These are phyloP conservation scores for Cheilosia grossa DNA, from an alignment of 2,888 invertebrate species.

Conservation along the genomic window DNA sequence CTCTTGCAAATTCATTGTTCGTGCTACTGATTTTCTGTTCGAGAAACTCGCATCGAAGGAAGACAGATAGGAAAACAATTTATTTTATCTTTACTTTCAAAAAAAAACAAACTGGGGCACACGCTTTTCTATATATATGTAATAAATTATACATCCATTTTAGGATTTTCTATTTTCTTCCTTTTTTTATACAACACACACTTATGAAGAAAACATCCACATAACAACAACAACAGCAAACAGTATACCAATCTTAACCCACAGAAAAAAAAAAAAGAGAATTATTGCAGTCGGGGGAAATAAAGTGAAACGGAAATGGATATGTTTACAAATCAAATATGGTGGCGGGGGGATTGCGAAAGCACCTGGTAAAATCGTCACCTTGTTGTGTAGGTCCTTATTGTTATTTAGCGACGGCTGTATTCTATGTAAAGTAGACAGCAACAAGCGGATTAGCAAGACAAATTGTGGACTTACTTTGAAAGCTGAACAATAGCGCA, in stretches of 20 bases:
- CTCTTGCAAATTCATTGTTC: conserved; percentile 57
- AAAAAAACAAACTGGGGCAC: conserved; percentile 74
- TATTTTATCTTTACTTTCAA: conserved; percentile 40
- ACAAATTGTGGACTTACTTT: conserved; percentile 24
- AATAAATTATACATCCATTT: conserved; percentile 58
- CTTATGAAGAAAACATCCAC: conserved; percentile 53
- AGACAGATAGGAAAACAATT: conserved; percentile 52
- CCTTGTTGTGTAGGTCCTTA: conserved; percentile 13
- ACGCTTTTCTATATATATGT: conserved; percentile 77
- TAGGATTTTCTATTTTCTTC: conserved; percentile 6
- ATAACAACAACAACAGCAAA: conserved; percentile 43
- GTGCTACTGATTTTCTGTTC: conserved; percentile 53
- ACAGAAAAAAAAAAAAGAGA: not conserved
- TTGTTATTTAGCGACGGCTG: not conserved
- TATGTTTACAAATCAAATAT: conserved; percentile 32
- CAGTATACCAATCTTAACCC: conserved; percentile 2
- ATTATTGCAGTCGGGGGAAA: not conserved
- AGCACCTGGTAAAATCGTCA: not conserved
- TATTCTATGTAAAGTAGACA: conserved; percentile 14
- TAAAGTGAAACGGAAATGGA: conserved; percentile 13
- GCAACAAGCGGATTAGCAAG: conserved; percentile 42
- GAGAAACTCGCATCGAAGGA: conserved; percentile 33
- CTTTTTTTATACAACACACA: conserved; percentile 37
- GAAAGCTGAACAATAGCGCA: conserved; percentile 13
- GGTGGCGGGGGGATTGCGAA: not conserved